Base-by-base conservation (phyloP, 2,888 invertebrate genomes). In the Danaus chrysippus region DNA sequence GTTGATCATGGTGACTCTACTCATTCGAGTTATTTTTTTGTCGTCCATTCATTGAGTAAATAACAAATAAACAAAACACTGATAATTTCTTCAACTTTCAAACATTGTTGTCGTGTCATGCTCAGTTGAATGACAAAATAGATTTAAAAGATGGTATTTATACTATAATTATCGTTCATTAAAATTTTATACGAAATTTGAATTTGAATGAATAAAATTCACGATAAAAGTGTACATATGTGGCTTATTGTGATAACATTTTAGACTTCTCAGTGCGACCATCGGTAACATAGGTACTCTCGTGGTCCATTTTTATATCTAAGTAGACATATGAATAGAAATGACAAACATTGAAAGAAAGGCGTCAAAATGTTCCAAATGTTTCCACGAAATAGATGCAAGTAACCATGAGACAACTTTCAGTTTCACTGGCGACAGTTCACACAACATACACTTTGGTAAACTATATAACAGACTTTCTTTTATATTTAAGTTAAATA, bases 11-110 rank as follows among this genome's bases (percentile, higher is more conserved):
- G 61, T 55, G 56, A 61, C 61, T 44, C 42, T 19, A 55, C 10
- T 17, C 43, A 55, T 59, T 56, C 13, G 23, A 49, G 42, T 42
- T n/a, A 58, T 63, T 64, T 34, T 34, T 67, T 65, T 65, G 62
- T 56, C 44, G 65, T 61, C 61, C 67, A 67, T 65, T 67, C 61
- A 67, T 60, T 41, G 42, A 13, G 58, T 56, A 66, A 63, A 54
- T 58, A 63, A 56, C 42, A 17, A 61, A 34, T 56, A 49, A 56
- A 59, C 59, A 61, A 57, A 17, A 49, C 9, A 15, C n/a, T 6
- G 13, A 17, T 49, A 9, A 49, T 49, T 49, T 49, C 49, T 49
- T 49, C 49, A 17, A n/a, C 49, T 49, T 49, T 49, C 49, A 49
- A 49, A 11, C 11, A 49, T 49, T 49, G 49, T 49, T 17, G 15